Evolutionary conservation across 2,797 vertebrate genomes (phyloP), one percentile per base, ranked within the genome.

Genomic region (Microctenopoma steveboyesi): DNA sequence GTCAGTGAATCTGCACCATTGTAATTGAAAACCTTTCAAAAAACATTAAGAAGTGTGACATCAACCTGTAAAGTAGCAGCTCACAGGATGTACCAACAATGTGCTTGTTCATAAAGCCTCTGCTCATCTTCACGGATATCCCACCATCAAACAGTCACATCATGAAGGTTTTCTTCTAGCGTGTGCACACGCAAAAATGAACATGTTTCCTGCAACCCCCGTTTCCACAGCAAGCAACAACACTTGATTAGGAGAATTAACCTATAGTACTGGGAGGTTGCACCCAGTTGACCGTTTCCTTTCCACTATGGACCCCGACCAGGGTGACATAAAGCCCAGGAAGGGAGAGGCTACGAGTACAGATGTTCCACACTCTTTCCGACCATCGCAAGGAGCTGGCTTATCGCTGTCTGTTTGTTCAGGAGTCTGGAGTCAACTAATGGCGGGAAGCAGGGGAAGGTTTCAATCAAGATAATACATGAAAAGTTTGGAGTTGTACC

Each of bases 381-480:
- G 66, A 80, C 64, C 79, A 75, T 89, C 83, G 83, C 62, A 77
- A 76, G 68, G 76, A 54, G 43, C 60, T 9, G 43, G 9, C 62
- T 74, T 69, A 77, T 77, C 66, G 67, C 66, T 67, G 33, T 75
- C 62, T 90, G 84, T 91, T 91, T 90, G 78, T 79, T 86, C 88
- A 90, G 90, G 88, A 86, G 68, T 70, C 66, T 22, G 40, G 58
- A 85, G 55, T 81, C 86, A 68, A 69, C 80, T 56, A 46, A 65
- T 63, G 64, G 62, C 62, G 28, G 81, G 85, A 88, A 73, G 77
- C 73, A 54, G 73, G 72, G 78, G 79, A 86, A 81, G 77, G 58
- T 74, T 85, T 81, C 46, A 58, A 82, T 86, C 78, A 86, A 76
- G 76, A 89, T 84, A 86, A 79, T 81, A 83, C 76, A 84, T 80